Base-by-base conservation (phyloP, 2,888 invertebrate species). In the Latheticus oryzae region DNA sequence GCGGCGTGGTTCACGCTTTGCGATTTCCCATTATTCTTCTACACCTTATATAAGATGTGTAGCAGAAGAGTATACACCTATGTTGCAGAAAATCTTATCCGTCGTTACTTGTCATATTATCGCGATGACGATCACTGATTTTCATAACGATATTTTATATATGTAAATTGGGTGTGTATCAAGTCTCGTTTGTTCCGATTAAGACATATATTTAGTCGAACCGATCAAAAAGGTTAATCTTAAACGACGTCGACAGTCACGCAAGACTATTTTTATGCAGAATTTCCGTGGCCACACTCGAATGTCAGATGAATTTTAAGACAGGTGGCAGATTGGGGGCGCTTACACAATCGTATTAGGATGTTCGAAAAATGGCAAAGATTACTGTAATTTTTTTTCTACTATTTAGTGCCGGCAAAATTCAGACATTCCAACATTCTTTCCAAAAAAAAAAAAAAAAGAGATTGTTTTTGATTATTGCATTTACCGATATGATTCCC, bases 1-100 rank as follows among this genome's bases (percentile, higher is more conserved):
- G 73, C 73, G 66, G 69, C 71, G 67, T 70, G 73, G 66, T 71
- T 73, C 71, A 72, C 73, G 72, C 71, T 73, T 66, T 62, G 66
- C 70, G 73, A 70, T 71, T 72, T 71, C 70, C 37, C 72, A 70
- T 72, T 72, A 74, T 72, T 72, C 50, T 16, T 16, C 11, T 50
- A 38, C 37, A 26, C 16, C 21, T 28, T 37, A 15, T 24, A 52
- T 33, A 35, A 35, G 45, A 54, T 54, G 45, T 45, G 54, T 45
- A 37, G 13, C 33, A 54, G n/a, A 21, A n/a, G 24, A 51, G 38
- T 51, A 19, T n/a, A n/a, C n/a, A n/a, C n/a, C n/a, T n/a, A n/a
- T n/a, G n/a, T n/a, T 45, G 45, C 21, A 45, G 33, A 48, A 33
- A 48, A 47, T 21, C 33, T 37, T 35, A 35, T 35, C 40, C 17